A percentile compares a stretch with the other conserved stretches of the same genome.
Conservation (phyloP, 2,113 vertebrate species). For the Cinclus cinclus region DNA sequence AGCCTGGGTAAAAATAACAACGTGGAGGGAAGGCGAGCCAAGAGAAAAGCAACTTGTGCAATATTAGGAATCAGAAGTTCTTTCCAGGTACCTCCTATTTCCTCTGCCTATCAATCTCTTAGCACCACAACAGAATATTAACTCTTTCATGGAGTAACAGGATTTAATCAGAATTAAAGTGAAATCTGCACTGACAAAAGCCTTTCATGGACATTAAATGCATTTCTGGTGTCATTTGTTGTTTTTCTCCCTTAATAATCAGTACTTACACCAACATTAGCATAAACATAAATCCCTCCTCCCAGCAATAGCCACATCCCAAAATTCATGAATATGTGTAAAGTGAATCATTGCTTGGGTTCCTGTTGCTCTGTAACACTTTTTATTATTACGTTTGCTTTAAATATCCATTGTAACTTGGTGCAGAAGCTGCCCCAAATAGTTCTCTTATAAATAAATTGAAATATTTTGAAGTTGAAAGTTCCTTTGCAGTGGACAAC, state of each 20-base stretch:
- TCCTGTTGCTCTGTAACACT: not conserved
- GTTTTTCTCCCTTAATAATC: not conserved
- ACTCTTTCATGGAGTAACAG: conserved; percentile 1
- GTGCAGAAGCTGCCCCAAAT: not conserved
- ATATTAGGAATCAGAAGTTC: not conserved
- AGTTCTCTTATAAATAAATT: not conserved
- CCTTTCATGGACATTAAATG: not conserved
- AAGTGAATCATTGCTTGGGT: not conserved
- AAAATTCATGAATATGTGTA: not conserved
- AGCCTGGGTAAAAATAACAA: conserved; percentile 31
- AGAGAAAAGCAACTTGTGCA: not conserved
- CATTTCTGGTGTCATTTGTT: not conserved
- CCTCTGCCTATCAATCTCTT: conserved; percentile 36
- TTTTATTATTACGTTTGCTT: not conserved
- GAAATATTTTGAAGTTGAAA: not conserved
- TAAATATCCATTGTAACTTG: not conserved
- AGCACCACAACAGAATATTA: not conserved
- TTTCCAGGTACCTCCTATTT: conserved; percentile 63
- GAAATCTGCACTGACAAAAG: not conserved
- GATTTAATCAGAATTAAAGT: not conserved
- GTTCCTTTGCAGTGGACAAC: not conserved
- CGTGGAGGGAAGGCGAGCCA: not conserved
- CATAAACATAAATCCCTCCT: not conserved
- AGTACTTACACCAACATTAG: accelerated
- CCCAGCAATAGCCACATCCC: not conserved